Evolutionary conservation across 64 coral and sea anemone species (phyloP).

Genomic region (Stichodactyla mertensii): DNA sequence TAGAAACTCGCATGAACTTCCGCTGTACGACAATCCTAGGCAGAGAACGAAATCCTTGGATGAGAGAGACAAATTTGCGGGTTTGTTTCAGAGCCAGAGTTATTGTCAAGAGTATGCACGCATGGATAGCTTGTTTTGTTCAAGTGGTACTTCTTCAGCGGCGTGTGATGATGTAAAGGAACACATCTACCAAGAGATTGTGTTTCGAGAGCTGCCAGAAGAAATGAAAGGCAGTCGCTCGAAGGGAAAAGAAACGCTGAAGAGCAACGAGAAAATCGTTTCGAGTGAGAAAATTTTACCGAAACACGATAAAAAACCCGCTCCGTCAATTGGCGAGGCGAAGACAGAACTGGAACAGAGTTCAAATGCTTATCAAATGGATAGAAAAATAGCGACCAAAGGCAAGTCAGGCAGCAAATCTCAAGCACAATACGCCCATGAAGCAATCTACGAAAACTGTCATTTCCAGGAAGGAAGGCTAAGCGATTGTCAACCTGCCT

Average conservation of each 20-base stretch:
- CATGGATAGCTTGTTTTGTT: background rate
- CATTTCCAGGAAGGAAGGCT: background rate
- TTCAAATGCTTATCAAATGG: background rate
- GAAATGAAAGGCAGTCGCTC: background rate
- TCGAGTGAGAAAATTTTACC: background rate
- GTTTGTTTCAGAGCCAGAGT: background rate
- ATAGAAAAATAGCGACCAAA: background rate
- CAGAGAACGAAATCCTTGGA: background rate
- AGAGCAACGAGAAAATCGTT: background rate
- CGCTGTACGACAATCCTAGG: background rate
- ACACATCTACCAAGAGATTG: conserved; percentile 14
- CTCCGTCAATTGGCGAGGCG: background rate
- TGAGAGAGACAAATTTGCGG: background rate
- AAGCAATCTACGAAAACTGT: background rate
- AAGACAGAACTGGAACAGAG: background rate
- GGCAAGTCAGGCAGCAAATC: background rate
- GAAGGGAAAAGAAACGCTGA: background rate
- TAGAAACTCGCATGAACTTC: background rate
- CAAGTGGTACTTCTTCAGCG: background rate
- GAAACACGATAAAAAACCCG: background rate
- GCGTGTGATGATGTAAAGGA: background rate
- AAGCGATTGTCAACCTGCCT: background rate
- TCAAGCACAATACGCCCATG: background rate
- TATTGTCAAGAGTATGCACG: background rate
- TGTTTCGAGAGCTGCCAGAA: conserved; percentile 15